Evolutionary conservation across 2,797 vertebrate genomes (phyloP), one percentile per base, ranked within the genome.

Genomic region (Synaphobranchus kaupii): DNA sequence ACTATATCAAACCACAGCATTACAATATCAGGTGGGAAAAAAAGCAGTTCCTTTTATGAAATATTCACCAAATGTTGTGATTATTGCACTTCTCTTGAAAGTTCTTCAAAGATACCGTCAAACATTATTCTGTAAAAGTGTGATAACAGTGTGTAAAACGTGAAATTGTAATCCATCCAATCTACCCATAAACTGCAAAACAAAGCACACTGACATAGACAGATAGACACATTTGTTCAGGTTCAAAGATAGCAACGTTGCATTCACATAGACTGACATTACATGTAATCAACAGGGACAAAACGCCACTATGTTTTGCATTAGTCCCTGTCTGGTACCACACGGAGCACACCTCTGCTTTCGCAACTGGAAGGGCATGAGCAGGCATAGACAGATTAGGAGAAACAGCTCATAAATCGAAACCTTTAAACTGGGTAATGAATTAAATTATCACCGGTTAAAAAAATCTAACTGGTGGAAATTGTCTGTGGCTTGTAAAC

Each of bases 221-320:
- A 84, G 31, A 76, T 60, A 63, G 3, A 85, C 58, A 68, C 10
- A 85, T 66, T 84, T 84, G 66, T 6, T 56, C 71, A 71, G 82
- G 68, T 87, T 84, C 66, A 87, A 71, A 81, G 78, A 50, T 22
- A 80, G 76, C 76, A 25, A 39, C 6, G 6, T 60, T 58, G 78
- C 86, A 84, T 87, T 87, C 82, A 58, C 52, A 39, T 56, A 84
- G 86, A 50, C 66, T 78, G 48, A 63, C 39, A 76, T 34, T 83
- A 56, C 58, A 34, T 39, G 13, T 83, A n/a, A 34, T n/a, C 34
- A 48, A 48, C 76, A 47, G 39, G 44, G 76, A 28, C 39, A 81
- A 81, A 22, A 50, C 25, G 44, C 10, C 78, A 25, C 47, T 6
- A n/a, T 10, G 20, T 50, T 50, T n/a, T 48, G 78, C 22, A 4